Evolutionary conservation across 2,113 vertebrate genomes (phyloP).

Genomic region (Ictidomys tridecemlineatus): DNA sequence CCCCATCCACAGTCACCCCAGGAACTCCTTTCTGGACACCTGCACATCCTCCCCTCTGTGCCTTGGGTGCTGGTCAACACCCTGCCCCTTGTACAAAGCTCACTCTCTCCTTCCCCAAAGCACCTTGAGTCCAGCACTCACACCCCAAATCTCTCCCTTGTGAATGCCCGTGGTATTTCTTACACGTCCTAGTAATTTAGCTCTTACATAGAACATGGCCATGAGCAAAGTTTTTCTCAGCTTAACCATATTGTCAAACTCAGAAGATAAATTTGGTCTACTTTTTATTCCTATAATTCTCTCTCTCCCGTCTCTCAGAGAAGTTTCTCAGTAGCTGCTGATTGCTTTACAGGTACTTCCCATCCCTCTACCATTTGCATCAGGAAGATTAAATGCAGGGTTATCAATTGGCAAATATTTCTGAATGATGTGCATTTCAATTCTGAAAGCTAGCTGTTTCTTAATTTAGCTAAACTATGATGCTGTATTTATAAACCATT

Average conservation of each 20-base stretch:
- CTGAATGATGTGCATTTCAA: neutral
- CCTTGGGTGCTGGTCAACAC: neutral
- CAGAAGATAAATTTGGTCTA: neutral
- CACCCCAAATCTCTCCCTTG: neutral
- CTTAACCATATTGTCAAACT: neutral
- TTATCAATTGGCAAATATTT: neutral
- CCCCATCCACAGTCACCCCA: neutral
- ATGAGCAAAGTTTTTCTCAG: neutral
- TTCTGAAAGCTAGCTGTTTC: neutral
- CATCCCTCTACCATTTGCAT: neutral
- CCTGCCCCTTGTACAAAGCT: no score
- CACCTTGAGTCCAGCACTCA: accelerated
- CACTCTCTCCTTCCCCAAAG: no score
- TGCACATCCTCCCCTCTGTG: accelerated
- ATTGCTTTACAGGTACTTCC: neutral
- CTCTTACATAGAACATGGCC: neutral
- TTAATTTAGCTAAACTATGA: neutral
- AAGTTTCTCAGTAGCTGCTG: neutral
- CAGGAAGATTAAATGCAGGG: neutral
- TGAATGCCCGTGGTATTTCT: neutral
- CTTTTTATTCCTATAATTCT: neutral
- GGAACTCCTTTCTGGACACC: neutral
- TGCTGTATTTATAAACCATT: neutral
- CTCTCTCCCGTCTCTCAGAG: neutral
- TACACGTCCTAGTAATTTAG: neutral